phyloP scores from a whole-genome alignment of 2,113 vertebrate species.

The Oryctolagus cuniculus region mOryCun1.1 NC_091436.1:134500501-134501000 shows the following conservation, averaged over 20 bases:
- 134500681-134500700: background rate
- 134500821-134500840: background rate
- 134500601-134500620: background rate
- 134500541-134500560: background rate
- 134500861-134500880: background rate
- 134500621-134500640: background rate
- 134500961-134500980: no score
- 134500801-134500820: slow-evolving; percentile 3
- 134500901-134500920: background rate
- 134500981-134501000: no score
- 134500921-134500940: background rate
- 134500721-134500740: background rate
- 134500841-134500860: background rate
- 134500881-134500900: background rate
- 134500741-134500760: background rate
- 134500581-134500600: background rate
- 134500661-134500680: background rate
- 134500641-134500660: background rate
- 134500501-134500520: no score
- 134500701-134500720: background rate
- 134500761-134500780: slow-evolving; percentile 13
- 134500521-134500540: no score
- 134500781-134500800: slow-evolving; percentile 34
- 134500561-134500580: background rate
- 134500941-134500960: no score